Evolutionary conservation across 2,113 vertebrate species (phyloP), one percentile per base, ranked within the genome.

Genomic region (Myocastor coypus): DNA sequence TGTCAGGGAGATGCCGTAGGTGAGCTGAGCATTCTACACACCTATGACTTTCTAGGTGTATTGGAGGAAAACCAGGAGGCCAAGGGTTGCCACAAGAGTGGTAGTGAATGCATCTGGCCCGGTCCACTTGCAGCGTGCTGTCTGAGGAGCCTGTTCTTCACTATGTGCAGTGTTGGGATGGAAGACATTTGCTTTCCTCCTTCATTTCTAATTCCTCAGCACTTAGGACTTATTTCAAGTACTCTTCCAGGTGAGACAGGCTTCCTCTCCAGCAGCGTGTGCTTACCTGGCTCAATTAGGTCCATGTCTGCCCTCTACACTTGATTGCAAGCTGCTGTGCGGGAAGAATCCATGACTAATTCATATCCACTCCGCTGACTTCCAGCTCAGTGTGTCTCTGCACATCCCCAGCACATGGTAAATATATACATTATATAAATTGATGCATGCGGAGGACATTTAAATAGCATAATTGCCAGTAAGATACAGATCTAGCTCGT

Each of bases 381-480:
- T 55, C 40, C 92, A 5, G 40, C 28, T 50, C 26, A 50, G 85
- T 94, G 40, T 71, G 92, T 95, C 94, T 63, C 42, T 55, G 50
- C 1, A 40, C 42, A 90, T 71, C 77, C 32, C n/a, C 81, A 46
- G 82, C 78, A 90, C 82, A 86, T 55, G 30, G 87, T 75, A 93
- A 94, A 93, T 92, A 64, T 42, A 96, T 80, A 52, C 12, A 46
- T 24, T 78, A 59, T 75, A 93, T 66, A 95, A 87, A 91, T 0
- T n/a, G 28, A 93, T 90, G 71, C 63, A 64, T 40, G 24, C 59
- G 78, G 81, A 89, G 32, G 28, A 89, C 71, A 88, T 80, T 94
- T 85, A 92, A 89, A 82, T 17, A 69, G 85, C 52, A 10, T 61
- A 88, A 95, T 96, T 92, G 94, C 71, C 82, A 92, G 50, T 77